Evolutionary conservation across 2,797 vertebrate species (phyloP).

Genomic region (Denticeps clupeoides): DNA sequence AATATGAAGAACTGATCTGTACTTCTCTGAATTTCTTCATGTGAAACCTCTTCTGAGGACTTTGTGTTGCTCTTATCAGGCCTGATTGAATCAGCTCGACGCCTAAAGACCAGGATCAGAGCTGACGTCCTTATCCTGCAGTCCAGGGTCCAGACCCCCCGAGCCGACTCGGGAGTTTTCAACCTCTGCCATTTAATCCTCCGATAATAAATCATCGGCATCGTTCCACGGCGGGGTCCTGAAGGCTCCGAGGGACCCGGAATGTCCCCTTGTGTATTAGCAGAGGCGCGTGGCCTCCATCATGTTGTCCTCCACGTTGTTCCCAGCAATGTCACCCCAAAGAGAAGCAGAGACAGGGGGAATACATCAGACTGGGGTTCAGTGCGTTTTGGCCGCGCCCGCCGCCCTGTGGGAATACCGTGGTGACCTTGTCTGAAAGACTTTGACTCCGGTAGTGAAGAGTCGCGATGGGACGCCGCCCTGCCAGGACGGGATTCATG

Average conservation of each 20-base stretch:
- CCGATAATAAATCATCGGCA: neutral
- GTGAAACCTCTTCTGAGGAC: no score
- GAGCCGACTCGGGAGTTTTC: no score
- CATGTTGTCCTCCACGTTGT: conserved; percentile 74
- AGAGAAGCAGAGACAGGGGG: conserved; percentile 54
- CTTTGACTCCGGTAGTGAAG: conserved; percentile 46
- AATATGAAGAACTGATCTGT: no score
- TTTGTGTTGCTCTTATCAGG: no score
- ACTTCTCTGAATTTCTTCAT: no score
- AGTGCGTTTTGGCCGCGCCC: conserved; percentile 50
- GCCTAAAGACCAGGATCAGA: no score
- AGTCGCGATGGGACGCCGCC: neutral
- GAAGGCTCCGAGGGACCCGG: conserved; percentile 10
- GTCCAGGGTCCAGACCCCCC: no score
- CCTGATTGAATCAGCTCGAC: no score
- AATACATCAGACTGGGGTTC: conserved; percentile 65
- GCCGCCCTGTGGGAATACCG: conserved; percentile 43
- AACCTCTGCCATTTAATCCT: no score
- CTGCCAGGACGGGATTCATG: neutral
- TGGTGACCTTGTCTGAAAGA: conserved; percentile 53
- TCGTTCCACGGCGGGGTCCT: neutral
- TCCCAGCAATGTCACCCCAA: no score
- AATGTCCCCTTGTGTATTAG: conserved; percentile 59
- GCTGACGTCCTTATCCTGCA: no score
- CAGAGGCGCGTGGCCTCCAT: conserved; percentile 69